Evolutionary conservation across 2,113 vertebrate genomes (phyloP), one percentile per base, ranked within the genome.

Genomic region (Phalacrocorax pelagicus): DNA sequence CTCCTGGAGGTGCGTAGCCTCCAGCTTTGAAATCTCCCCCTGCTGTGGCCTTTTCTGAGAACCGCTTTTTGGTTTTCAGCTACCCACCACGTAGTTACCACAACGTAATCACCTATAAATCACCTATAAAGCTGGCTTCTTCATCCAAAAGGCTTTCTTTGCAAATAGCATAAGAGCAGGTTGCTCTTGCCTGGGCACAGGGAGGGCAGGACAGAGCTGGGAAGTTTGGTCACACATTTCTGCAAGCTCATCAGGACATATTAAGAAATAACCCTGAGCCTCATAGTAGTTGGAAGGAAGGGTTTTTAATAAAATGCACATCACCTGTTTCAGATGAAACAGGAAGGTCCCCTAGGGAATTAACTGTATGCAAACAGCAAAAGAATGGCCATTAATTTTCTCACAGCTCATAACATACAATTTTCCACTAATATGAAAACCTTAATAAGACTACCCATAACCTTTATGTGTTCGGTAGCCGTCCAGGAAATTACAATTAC

Each of bases 381-480:
- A 81, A 81, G 83, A 86, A 88, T 6, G 15, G 38, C 66, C 86
- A 47, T 91, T 95, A 62, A 81, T 92, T 93, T 83, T 90, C 82
- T 95, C 63, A 46, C 63, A 70, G 40, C 79, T 95, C 67, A 27
- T 86, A 92, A 78, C 55, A 81, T 87, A 58, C 61, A 88, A 49
- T 92, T 94, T 92, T 61, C 69, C 79, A 42, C 61, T 57, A 47
- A 78, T 81, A 81, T 20, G 67, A 90, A 92, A 95, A 67, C 65
- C 86, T 94, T 93, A 95, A 90, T 82, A 93, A 93, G 67, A 65
- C 88, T 71, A 21, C 67, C 57, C 73, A 79, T 87, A 88, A 93
- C 80, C 80, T 94, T 91, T 65, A 90, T 93, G 67, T 29, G 59
- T 73, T 89, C 38, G 2, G 3, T 18, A 78, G 54, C 62, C 29